Evolutionary conservation across 2,888 invertebrate species (phyloP).

Genomic region (Heliconius hortense): DNA sequence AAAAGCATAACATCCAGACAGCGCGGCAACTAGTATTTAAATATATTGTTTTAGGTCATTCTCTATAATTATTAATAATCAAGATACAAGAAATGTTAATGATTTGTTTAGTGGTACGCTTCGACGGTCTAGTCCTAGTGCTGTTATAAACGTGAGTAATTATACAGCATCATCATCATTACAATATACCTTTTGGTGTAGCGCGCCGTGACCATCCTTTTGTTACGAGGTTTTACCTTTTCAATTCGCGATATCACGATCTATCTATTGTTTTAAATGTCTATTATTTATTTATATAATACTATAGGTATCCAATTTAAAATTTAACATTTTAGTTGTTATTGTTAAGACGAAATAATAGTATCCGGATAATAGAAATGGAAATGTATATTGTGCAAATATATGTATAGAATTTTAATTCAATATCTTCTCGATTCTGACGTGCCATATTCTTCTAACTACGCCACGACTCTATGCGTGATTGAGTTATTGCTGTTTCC

Average conservation of each 20-base stretch:
- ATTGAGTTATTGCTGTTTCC: background rate
- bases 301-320: background rate
- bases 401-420: background rate
- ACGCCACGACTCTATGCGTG: background rate
- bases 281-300: slow-evolving; percentile 5
- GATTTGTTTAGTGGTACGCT: background rate
- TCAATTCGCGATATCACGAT: slow-evolving; percentile 33
- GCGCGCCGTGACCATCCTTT: slow-evolving; percentile 26
- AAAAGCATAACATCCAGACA: background rate
- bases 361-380: background rate
- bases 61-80: background rate
- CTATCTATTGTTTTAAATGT: slow-evolving; percentile 31
- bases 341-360: no score
- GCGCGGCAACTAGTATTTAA: background rate
- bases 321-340: background rate
- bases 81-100: background rate
- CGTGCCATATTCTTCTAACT: background rate
- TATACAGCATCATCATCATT: slow-evolving; percentile 41
- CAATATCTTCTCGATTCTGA: background rate
- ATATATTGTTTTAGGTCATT: background rate
- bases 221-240: slow-evolving; percentile 26
- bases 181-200: slow-evolving; percentile 29
- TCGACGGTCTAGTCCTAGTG: background rate
- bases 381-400: background rate
- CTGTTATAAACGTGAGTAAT: slow-evolving; percentile 42